Percentiles rank a stretch among this genome's conserved stretches.
These are phyloP conservation scores for Deilephila elpenor DNA, from an alignment of 2,888 invertebrate species.

Conservation along the genomic window DNA sequence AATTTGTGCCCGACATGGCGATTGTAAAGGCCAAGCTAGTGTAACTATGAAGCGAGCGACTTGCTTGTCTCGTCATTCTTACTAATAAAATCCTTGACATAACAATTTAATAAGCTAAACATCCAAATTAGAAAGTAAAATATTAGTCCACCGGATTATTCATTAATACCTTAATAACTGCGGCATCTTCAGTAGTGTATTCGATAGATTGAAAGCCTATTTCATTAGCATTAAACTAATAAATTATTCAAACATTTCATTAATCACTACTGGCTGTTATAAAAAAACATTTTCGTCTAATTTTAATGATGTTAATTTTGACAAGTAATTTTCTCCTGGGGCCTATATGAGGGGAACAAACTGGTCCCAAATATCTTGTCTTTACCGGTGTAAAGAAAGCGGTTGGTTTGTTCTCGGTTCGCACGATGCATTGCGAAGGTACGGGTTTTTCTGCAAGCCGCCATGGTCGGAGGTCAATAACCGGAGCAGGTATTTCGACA, in stretches of 20 bases:
- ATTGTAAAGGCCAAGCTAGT: too few relatives aligned
- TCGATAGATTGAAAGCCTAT: not conserved
- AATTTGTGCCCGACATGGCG: too few relatives aligned
- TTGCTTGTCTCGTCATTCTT: too few relatives aligned
- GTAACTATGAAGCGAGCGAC: too few relatives aligned
- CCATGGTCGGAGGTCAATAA: slow-evolving; percentile 70
- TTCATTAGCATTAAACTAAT: not conserved
- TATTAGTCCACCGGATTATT: too few relatives aligned
- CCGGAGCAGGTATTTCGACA: slow-evolving; percentile 74
- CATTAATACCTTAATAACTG: too few relatives aligned
- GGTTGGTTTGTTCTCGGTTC: not conserved
- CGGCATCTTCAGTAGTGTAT: too few relatives aligned
- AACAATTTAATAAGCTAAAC: too few relatives aligned
- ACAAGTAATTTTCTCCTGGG: not conserved
- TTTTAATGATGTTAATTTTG: not conserved
- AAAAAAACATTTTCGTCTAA: not conserved
- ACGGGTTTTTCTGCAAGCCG: slow-evolving; percentile 55
- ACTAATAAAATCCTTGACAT: too few relatives aligned
- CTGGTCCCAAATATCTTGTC: slow-evolving; percentile 7
- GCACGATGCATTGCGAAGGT: slow-evolving; percentile 36
- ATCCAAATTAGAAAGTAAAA: too few relatives aligned
- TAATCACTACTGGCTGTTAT: not conserved
- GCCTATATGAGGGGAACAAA: not conserved
- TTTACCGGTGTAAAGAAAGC: not conserved
- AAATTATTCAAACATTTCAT: not conserved